These are phyloP conservation scores for Centropus bengalensis DNA, from an alignment of 2,113 vertebrate species.

Conservation along the genomic window DNA sequence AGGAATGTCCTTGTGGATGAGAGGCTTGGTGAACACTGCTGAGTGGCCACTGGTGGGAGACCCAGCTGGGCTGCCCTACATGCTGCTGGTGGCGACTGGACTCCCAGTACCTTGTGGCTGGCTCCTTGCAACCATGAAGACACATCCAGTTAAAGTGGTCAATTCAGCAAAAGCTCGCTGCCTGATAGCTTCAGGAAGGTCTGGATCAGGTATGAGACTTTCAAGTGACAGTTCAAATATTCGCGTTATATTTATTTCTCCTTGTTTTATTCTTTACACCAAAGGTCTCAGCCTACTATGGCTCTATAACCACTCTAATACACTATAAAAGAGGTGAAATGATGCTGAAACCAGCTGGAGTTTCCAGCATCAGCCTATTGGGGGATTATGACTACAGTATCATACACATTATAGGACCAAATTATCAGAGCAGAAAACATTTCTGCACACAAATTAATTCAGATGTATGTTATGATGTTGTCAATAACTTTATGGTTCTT, in stretches of 20 bases:
- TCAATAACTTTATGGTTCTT: background rate
- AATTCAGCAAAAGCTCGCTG: background rate
- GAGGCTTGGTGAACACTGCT: accelerated
- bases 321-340: background rate
- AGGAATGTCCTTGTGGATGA: background rate
- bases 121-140: accelerated
- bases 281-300: background rate
- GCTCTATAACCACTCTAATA: background rate
- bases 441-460: background rate
- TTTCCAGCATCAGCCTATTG: background rate
- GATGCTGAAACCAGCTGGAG: background rate
- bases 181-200: background rate
- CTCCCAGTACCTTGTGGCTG: accelerated
- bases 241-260: background rate
- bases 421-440: background rate
- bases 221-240: background rate
- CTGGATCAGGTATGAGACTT: background rate
- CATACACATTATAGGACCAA: background rate
- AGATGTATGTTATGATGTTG: background rate
- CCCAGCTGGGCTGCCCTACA: accelerated
- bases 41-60: background rate
- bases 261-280: background rate
- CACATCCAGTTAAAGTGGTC: no score
- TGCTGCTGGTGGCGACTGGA: accelerated
- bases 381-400: background rate